Evolutionary conservation across 2,113 vertebrate species (phyloP).

Genomic region (Tachycineta bicolor): DNA sequence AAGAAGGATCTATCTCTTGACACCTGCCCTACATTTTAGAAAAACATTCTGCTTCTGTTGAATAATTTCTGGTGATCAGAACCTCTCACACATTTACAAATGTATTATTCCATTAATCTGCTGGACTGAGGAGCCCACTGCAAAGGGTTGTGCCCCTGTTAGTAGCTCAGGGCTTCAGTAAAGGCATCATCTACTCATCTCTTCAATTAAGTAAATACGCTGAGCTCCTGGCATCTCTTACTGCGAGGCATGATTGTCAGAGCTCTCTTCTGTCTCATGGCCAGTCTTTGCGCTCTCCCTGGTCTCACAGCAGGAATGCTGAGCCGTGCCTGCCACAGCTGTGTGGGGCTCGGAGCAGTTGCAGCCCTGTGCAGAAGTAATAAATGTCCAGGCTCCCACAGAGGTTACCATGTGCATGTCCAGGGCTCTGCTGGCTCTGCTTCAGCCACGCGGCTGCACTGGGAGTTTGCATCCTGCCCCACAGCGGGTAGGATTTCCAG

Average conservation of each 20-base stretch:
- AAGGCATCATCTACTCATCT: background rate
- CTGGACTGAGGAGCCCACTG: background rate
- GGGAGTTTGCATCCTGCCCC: background rate
- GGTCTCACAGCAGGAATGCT: background rate
- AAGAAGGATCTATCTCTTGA: background rate
- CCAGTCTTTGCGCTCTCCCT: background rate
- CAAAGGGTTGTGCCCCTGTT: background rate
- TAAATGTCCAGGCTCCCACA: background rate
- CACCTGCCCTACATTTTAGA: background rate
- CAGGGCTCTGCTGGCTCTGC: background rate
- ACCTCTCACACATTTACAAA: background rate
- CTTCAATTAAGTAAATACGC: background rate
- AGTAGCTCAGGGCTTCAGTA: background rate
- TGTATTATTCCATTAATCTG: background rate
- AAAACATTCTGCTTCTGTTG: background rate
- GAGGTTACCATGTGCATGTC: accelerated
- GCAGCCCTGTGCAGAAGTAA: background rate
- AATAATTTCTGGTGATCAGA: background rate
- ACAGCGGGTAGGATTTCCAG: background rate
- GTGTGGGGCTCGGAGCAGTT: background rate
- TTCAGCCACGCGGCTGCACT: accelerated
- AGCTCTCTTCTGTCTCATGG: background rate
- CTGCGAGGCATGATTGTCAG: background rate
- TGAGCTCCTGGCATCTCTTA: background rate
- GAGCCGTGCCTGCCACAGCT: background rate